Conservation (phyloP, 2,888 invertebrate genomes). For the Hirtodrosophila histrioides region DNA sequence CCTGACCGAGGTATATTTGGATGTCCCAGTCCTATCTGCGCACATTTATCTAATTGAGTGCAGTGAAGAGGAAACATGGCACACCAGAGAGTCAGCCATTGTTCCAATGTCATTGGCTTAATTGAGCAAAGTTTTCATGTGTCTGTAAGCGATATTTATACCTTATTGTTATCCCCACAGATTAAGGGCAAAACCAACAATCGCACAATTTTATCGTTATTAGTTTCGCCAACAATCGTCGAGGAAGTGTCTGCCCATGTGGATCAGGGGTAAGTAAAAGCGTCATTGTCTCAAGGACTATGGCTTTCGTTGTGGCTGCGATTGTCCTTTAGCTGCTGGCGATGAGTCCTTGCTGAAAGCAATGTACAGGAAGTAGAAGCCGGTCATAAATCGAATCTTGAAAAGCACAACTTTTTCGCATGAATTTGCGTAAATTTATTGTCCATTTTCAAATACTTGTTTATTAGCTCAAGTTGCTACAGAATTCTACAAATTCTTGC, state of each 20-base stretch:
- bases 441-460: constrained; percentile 37
- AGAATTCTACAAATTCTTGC: background rate
- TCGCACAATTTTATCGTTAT: constrained; percentile 94
- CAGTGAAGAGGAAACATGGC: constrained; percentile 33
- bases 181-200: constrained; percentile 92
- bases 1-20: constrained; percentile 77
- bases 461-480: constrained; percentile 17
- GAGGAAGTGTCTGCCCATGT: constrained; percentile 86
- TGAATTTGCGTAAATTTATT: constrained; percentile 60
- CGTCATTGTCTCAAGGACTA: constrained; percentile 56
- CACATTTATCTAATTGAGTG: constrained; percentile 78
- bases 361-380: background rate
- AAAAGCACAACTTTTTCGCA: constrained; percentile 53
- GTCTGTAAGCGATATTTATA: constrained; percentile 66
- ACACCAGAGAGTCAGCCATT: constrained; percentile 3
- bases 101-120: constrained; percentile 62
- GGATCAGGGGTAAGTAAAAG: constrained; percentile 83
- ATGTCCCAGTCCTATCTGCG: constrained; percentile 43
- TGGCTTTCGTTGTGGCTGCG: constrained; percentile 1
- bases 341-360: constrained; percentile 40
- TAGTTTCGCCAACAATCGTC: constrained; percentile 89
- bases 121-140: constrained; percentile 80
- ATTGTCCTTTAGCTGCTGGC: constrained; percentile 14
- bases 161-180: constrained; percentile 81
- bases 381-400: constrained; percentile 16